Evolutionary conservation across 2,888 invertebrate genomes (phyloP), one percentile per base, ranked within the genome.

Genomic region (Brenthis daphne): DNA sequence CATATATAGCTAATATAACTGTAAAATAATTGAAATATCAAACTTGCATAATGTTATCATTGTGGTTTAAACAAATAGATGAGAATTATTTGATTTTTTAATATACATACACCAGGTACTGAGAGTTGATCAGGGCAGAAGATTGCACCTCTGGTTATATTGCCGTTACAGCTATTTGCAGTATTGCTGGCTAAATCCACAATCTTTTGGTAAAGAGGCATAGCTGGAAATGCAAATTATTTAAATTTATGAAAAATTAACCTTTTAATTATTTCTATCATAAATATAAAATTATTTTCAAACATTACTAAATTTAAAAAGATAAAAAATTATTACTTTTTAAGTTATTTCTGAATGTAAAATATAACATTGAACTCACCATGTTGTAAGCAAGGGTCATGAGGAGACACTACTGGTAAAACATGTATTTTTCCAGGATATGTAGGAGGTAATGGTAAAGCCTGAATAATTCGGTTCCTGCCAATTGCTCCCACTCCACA

Each of bases 361-460:
- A 33, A 54, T 55, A 51, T 65, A 48, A 54, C 16, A n/a, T 12
- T 24, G 69, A 50, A 64, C 6, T 57, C 79, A 92, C 92, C 88
- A 79, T 91, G 88, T 73, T 88, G 88, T 70, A 92, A 79, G 64
- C 93, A 93, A 3, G 93, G 82, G 83, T 96, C 96, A 79, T 94
- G 94, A 57, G 94, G 94, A 1, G 94, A 90, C 0, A 95, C 94
- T 72, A 96, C 87, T 57, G 96, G 96, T n/a, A 96, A 87, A 12
- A 96, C 90, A 79, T 95, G 96, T 73, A 98, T 93, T 87, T 96
- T 97, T 63, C 96, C 96, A 13, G 97, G 96, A 94, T 96, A 97
- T 12, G 96, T 93, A 77, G 97, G 96, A 6, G 96, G 97, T 48
- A 98, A 84, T 47, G 97, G 97, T 75, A 96, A 94, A 33, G 85